A percentile compares a stretch with the other conserved stretches of the same genome.
Conservation (phyloP, 2,888 invertebrate genomes). For the Caenorhabditis sinica region DNA sequence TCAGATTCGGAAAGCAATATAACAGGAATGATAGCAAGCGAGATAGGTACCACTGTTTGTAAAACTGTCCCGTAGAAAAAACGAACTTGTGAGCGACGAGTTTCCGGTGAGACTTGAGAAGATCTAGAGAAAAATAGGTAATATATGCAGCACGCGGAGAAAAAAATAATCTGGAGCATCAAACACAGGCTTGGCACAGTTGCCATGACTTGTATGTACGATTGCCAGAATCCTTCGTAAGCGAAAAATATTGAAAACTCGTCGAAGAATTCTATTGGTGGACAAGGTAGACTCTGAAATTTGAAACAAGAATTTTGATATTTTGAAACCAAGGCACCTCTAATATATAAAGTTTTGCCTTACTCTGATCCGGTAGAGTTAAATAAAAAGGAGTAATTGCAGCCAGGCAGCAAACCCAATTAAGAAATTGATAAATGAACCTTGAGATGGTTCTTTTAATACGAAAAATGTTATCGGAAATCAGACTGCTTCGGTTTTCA, state of each 20-base stretch:
- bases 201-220: not conserved
- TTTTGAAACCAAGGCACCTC: too few species aligned
- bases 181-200: too few species aligned
- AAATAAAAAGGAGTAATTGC: too few species aligned
- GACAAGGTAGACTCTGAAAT: not conserved
- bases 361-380: too few species aligned
- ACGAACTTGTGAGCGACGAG: not conserved
- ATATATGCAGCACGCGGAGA: not conserved
- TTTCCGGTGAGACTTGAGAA: conserved; percentile 1
- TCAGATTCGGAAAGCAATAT: too few species aligned
- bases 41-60: not conserved
- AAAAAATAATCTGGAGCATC: not conserved
- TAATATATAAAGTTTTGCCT: too few species aligned
- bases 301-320: not conserved
- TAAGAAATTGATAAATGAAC: too few species aligned
- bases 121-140: not conserved
- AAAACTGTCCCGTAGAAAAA: not conserved
- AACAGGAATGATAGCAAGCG: not conserved
- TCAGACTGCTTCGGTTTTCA: not conserved
- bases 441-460: not conserved
- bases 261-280: not conserved
- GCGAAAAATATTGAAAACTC: not conserved
- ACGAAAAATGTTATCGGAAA: not conserved
- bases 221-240: not conserved
- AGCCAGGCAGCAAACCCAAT: too few species aligned